Evolutionary conservation across 64 coral and sea anemone genomes (phyloP).

Genomic region (Montipora cactus): DNA sequence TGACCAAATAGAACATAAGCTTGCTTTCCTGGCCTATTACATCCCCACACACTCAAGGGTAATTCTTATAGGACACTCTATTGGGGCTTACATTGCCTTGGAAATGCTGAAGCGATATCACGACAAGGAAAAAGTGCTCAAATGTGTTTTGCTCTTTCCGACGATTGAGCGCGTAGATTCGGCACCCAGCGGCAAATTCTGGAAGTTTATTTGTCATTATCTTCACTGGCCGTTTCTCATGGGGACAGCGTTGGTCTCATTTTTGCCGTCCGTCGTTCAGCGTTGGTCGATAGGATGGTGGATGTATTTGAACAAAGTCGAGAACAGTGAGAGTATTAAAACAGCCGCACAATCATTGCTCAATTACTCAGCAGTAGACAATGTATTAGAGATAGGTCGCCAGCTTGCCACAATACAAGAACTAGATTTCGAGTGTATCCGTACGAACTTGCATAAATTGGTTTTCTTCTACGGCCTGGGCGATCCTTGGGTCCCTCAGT

Average conservation of each 20-base stretch:
- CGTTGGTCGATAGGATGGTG: slow-evolving; percentile 88
- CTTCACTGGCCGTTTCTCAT: slow-evolving; percentile 91
- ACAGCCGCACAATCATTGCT: slow-evolving; percentile 72
- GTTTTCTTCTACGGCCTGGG: slow-evolving; percentile 89
- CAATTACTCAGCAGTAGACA: slow-evolving; percentile 72
- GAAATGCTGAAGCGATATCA: slow-evolving; percentile 93
- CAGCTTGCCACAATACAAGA: slow-evolving; percentile 76
- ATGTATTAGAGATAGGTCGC: slow-evolving; percentile 82
- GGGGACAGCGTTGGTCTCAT: slow-evolving; percentile 46
- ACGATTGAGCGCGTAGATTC: slow-evolving; percentile 89
- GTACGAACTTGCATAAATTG: slow-evolving; percentile 81
- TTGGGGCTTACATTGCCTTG: slow-evolving; percentile 87
- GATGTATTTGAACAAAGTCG: slow-evolving; percentile 81
- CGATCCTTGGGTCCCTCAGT: slow-evolving; percentile 88
- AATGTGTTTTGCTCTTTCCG: slow-evolving; percentile 90
- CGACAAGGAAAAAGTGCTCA: slow-evolving; percentile 80
- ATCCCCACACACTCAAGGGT: slow-evolving; percentile 62
- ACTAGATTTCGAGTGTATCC: slow-evolving; percentile 65
- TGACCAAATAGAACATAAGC: slow-evolving; percentile 96
- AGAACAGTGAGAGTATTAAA: slow-evolving; percentile 50
- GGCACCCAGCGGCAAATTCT: slow-evolving; percentile 87
- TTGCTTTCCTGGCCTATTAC: slow-evolving; percentile 87
- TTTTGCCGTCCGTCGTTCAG: slow-evolving; percentile 72
- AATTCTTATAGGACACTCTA: slow-evolving; percentile 91
- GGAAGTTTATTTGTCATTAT: slow-evolving; percentile 83